Base-by-base conservation (phyloP, 2,888 invertebrate genomes). In the Tipula confusa region DNA sequence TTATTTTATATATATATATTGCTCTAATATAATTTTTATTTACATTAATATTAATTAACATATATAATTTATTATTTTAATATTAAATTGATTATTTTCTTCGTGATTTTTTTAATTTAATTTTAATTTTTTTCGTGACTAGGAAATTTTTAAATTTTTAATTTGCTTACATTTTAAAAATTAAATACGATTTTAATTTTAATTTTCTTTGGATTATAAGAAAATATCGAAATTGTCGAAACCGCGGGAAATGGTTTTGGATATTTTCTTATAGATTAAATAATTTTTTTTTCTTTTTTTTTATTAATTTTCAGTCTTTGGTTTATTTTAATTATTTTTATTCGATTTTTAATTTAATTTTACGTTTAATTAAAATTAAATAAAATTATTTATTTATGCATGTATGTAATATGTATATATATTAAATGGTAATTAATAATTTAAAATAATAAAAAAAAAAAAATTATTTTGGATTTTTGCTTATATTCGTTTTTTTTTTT, bases 251-350 rank as follows among this genome's bases (percentile, higher is more conserved):
- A 64, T 18, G 24, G 1, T 24, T 29, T 29, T 29, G 29, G 15
- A 29, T 80, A 29, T 80, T 80, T 80, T 80, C 31, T 80, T 80
- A 80, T 29, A 29, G 11, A n/a, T 80, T n/a, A 80, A 15, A 29
- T 29, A 79, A 24, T 28, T 79, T 29, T 29, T 28, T 28, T 29
- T 79, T 79, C n/a, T n/a, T 80, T 31, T 29, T 80, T 80, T 31
- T 80, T 29, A 80, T 80, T 80, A 29, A 80, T 29, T 29, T 80
- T 80, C 80, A 80, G 80, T 80, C 80, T 80, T 80, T 80, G 80
- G 80, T 80, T 80, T 80, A 80, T 18, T 64, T 64, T 24, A 24
- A 9, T 64, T 24, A 18, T 79, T 79, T 79, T 29, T 29, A 80
- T 9, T 80, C 31, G n/a, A 80, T n/a, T 80, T 80, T 29, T 80